Conservation (phyloP, 2,888 invertebrate species). For the Lithosia quadra region DNA sequence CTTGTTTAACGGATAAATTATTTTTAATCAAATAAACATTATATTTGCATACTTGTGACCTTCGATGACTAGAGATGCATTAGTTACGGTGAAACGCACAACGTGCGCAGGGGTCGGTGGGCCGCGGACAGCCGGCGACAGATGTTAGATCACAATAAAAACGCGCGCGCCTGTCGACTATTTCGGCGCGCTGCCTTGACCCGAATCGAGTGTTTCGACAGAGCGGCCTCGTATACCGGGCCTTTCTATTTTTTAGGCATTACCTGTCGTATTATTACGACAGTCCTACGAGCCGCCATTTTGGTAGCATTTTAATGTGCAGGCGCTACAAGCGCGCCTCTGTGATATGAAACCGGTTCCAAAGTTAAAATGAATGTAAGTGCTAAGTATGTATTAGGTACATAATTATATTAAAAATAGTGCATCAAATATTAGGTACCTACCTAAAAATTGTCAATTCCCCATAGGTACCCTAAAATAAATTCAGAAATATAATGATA, state of each 20-base stretch:
- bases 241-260: conserved; percentile 87
- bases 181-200: conserved; percentile 87
- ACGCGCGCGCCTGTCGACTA: conserved; percentile 84
- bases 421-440: neutral
- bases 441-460: no score
- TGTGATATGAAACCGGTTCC: conserved; percentile 63
- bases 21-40: neutral
- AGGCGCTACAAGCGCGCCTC: conserved; percentile 65
- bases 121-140: conserved; percentile 73
- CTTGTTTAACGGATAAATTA: neutral
- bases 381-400: no score
- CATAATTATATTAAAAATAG: neutral
- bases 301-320: conserved; percentile 77
- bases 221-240: conserved; percentile 86
- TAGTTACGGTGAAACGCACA: conserved; percentile 30
- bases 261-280: conserved; percentile 87
- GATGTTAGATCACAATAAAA: conserved; percentile 87
- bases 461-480: no score
- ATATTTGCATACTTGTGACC: conserved; percentile 7
- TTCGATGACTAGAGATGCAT: conserved; percentile 13
- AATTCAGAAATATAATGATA: neutral
- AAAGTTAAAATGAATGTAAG: neutral
- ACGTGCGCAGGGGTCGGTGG: conserved; percentile 54
- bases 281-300: conserved; percentile 80
- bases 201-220: conserved; percentile 85